phyloP scores from a whole-genome alignment of 2,888 invertebrate genomes.

The Volucella inanis region DNA sequence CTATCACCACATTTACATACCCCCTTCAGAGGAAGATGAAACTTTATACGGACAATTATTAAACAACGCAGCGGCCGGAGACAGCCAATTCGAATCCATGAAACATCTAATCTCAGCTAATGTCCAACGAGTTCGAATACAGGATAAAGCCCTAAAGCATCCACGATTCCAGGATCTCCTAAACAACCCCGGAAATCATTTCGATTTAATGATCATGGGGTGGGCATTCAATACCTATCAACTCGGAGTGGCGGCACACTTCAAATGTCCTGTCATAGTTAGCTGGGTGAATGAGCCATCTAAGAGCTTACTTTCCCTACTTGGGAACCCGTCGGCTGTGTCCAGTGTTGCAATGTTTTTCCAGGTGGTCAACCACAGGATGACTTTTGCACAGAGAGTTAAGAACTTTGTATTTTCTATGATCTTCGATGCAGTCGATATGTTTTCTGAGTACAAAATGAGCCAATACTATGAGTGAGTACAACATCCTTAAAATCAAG shows the following conservation, averaged over 20 bases:
- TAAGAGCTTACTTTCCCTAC: slow-evolving; percentile 1
- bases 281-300: slow-evolving; percentile 45
- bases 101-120: slow-evolving; percentile 32
- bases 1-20: slow-evolving; percentile 76
- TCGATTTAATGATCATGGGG: slow-evolving; percentile 76
- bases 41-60: slow-evolving; percentile 3
- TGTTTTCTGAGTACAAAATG: slow-evolving; percentile 49
- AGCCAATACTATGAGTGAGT: slow-evolving; percentile 59
- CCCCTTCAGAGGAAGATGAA: slow-evolving; percentile 27
- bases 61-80: slow-evolving; percentile 2
- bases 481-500: neutral
- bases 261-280: slow-evolving; percentile 75
- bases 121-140: slow-evolving; percentile 39
- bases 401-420: slow-evolving; percentile 74
- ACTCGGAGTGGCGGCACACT: slow-evolving; percentile 76
- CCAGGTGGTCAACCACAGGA: slow-evolving; percentile 20
- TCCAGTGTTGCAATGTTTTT: slow-evolving; percentile 18
- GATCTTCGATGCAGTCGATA: neutral
- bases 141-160: slow-evolving; percentile 44
- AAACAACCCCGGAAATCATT: slow-evolving; percentile 56
- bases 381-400: slow-evolving; percentile 77
- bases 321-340: slow-evolving; percentile 51
- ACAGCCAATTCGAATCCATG: slow-evolving; percentile 50
- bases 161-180: slow-evolving; percentile 67
- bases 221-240: slow-evolving; percentile 71